Evolutionary conservation across 2,888 invertebrate genomes (phyloP).

Genomic region (Ferdinandea cuprea): DNA sequence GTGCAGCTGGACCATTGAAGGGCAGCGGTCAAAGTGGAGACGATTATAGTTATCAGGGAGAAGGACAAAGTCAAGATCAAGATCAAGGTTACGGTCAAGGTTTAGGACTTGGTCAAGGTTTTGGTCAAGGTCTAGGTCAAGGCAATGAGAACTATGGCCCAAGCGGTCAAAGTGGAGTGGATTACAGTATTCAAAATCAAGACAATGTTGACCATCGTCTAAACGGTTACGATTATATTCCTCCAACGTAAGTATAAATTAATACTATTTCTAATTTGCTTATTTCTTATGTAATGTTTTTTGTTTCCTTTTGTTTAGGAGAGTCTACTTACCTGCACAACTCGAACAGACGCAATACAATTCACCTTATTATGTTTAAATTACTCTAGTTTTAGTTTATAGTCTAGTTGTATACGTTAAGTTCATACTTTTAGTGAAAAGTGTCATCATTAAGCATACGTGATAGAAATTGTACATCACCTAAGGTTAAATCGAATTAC

Average conservation of each 20-base stretch:
- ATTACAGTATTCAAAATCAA: background rate
- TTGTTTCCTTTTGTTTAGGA: slow-evolving; percentile 17
- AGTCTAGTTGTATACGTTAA: slow-evolving; percentile 33
- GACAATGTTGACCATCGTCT: slow-evolving; percentile 48
- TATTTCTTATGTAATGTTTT: background rate
- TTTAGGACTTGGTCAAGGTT: too few species aligned
- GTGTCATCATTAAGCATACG: slow-evolving; percentile 64
- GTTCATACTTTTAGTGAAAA: slow-evolving; percentile 60
- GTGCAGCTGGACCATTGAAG: slow-evolving; percentile 72
- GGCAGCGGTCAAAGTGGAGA: slow-evolving; percentile 81
- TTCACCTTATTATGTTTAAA: slow-evolving; percentile 55
- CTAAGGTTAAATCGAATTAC: slow-evolving; percentile 35
- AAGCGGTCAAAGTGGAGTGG: background rate
- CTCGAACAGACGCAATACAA: slow-evolving; percentile 32
- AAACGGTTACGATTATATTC: slow-evolving; percentile 78
- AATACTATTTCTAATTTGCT: background rate
- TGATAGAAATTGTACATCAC: slow-evolving; percentile 60
- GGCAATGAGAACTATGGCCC: background rate
- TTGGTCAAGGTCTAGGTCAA: background rate
- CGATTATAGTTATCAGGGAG: slow-evolving; percentile 78
- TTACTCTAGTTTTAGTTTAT: slow-evolving; percentile 19
- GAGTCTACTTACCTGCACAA: slow-evolving; percentile 30
- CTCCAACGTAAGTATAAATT: slow-evolving; percentile 76
- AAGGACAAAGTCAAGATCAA: background rate
- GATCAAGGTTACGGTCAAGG: too few species aligned